Evolutionary conservation across 2,888 invertebrate genomes (phyloP).

Genomic region (Blomia tropicalis): DNA sequence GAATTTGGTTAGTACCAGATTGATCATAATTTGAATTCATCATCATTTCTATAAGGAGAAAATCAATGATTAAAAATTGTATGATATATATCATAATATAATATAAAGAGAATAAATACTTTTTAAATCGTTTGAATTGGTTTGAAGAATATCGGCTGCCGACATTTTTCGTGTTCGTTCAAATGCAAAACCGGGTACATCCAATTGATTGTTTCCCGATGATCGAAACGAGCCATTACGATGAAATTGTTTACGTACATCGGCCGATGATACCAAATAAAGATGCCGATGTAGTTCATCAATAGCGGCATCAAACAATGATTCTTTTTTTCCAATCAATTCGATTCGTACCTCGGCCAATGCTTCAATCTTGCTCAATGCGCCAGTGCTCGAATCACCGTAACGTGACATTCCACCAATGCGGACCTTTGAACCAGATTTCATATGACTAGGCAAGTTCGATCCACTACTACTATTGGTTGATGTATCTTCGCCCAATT

Average conservation of each 20-base stretch:
- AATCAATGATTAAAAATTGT: background rate
- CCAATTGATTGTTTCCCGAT: background rate
- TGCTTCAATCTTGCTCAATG: constrained; percentile 64
- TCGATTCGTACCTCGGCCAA: constrained; percentile 60
- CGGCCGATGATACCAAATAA: constrained; percentile 40
- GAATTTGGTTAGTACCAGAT: too few species aligned
- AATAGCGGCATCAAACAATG: constrained; percentile 50
- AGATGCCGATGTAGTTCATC: constrained; percentile 56
- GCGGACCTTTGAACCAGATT: too few species aligned
- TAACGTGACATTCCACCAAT: background rate
- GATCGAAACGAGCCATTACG: constrained; percentile 20
- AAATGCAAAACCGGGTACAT: background rate
- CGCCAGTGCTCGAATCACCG: constrained; percentile 40
- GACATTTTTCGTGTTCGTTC: background rate
- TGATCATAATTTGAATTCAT: too few species aligned
- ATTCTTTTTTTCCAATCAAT: constrained; percentile 51
- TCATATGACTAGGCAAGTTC: background rate
- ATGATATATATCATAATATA: too few species aligned
- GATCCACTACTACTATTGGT: background rate
- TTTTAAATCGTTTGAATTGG: background rate
- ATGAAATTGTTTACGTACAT: constrained; percentile 25
- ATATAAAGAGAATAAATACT: too few species aligned
- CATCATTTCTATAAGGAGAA: background rate
- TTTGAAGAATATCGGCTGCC: background rate
- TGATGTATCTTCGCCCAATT: constrained; percentile 5